Base-by-base conservation (phyloP, 2,888 invertebrate species). In the Drosophila eohydei region DNA sequence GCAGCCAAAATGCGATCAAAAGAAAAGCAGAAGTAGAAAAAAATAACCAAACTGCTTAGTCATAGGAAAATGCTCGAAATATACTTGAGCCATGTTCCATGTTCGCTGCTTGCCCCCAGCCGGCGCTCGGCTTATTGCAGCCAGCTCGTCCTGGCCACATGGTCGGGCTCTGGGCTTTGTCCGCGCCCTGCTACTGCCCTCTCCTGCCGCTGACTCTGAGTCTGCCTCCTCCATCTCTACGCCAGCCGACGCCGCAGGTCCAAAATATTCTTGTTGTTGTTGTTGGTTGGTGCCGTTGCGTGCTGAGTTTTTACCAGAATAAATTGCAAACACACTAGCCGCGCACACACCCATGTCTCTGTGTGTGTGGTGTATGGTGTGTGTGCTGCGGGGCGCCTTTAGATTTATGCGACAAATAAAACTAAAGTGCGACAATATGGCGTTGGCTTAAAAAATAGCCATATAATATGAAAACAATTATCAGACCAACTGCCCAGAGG, bases 361-460 rank as follows among this genome's bases (percentile, higher is more conserved):
- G 34, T 44, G 32, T 44, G 21, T 46, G 16, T 40, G 26, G 30
- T 44, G 34, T 68, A 61, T 50, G 54, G 21, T 54, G 41, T 69
- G 62, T 36, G 43, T 48, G 76, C 68, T 72, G 59, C 48, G 80
- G 64, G 64, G 64, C 54, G 71, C 80, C 78, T 57, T 58, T 75
- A 80, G 86, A 86, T 86, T 86, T 86, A 86, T 86, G 90, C 81
- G 72, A 63, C 89, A 86, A 90, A 90, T 86, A 90, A 90, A 90
- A 90, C 83, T 83, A 80, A 90, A 85, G 87, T 88, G 86, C 83
- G 90, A 88, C 90, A 86, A 88, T 90, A 88, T 78, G 85, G 80
- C 68, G 89, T 76, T 89, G 82, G 71, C 85, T 84, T 84, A 76
- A 87, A 87, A 89, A 83, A 73, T 64, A 60, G 50, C 72, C 68